Evolutionary conservation across 1,140 invertebrate species (phyloP).

Genomic region (Rhyzopertha dominica): DNA sequence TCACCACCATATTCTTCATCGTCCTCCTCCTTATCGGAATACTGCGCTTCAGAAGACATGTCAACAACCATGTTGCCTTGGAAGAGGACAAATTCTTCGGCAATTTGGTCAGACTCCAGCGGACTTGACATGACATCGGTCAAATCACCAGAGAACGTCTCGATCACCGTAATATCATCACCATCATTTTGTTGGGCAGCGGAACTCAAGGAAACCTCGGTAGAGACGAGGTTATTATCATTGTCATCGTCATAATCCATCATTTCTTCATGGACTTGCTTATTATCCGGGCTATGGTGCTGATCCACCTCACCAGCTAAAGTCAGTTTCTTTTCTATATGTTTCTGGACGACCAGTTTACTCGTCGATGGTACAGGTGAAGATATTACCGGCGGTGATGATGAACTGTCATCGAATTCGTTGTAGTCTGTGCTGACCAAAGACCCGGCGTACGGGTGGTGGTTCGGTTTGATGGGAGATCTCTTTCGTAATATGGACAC

Average conservation of each 20-base stretch:
- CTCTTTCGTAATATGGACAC: constrained; percentile 54
- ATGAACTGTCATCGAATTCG: constrained; percentile 60
- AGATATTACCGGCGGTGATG: constrained; percentile 54
- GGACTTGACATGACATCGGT: constrained; percentile 53
- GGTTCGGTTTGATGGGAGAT: constrained; percentile 49
- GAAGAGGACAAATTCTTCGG: constrained; percentile 59
- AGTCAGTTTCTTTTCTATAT: constrained; percentile 30
- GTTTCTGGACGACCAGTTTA: constrained; percentile 23
- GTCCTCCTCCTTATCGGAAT: constrained; percentile 50
- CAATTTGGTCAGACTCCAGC: constrained; percentile 54
- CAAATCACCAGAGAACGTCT: constrained; percentile 52
- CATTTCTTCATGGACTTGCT: constrained; percentile 45
- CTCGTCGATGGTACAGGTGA: constrained; percentile 41
- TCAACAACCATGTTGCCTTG: constrained; percentile 57
- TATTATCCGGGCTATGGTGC: constrained; percentile 42
- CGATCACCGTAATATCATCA: constrained; percentile 58
- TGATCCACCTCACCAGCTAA: constrained; percentile 31
- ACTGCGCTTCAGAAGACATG: constrained; percentile 54
- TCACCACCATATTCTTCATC: constrained; percentile 43
- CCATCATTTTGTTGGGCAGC: constrained; percentile 50
- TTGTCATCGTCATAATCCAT: constrained; percentile 58
- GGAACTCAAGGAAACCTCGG: constrained; percentile 55
- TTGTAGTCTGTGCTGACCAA: constrained; percentile 59
- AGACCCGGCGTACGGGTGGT: constrained; percentile 51
- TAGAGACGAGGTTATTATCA: constrained; percentile 54